Evolutionary conservation across 2,113 vertebrate genomes (phyloP), one percentile per base, ranked within the genome.

Genomic region (Salvelinus fontinalis): DNA sequence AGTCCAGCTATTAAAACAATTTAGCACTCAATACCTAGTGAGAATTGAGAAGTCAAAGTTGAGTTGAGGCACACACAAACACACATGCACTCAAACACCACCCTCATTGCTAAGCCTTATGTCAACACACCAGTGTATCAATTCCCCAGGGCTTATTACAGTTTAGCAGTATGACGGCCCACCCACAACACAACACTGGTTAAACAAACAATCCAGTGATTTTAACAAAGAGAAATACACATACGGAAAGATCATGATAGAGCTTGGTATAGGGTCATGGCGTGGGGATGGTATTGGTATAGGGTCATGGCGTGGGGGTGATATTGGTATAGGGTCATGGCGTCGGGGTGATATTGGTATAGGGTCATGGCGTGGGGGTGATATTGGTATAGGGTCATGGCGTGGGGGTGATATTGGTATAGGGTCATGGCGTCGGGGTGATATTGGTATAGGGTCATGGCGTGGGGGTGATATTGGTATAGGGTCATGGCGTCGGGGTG

Each of bases 71-170:
- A 31, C 67, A 67, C 66, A 68, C 66, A 68, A 39, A 68, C 20
- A 68, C 27, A 68, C 66, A 68, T 2, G 14, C 14, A 39, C 18
- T 26, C 9, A 66, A 67, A 67, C 31, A 39, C 16, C 11, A 34
- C 31, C 65, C 27, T 67, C 16, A 67, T 29, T 29, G 27, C 65
- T 6, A 67, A 31, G 65, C 27, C 65, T 29, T 31, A 27, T 67
- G 27, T 67, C 65, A 31, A 67, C 65, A 26, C 65, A 67, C 65
- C 65, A 67, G 65, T 18, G 54, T 57, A 57, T 20, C 54, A 67
- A 16, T 67, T 16, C 65, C 65, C 65, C 26, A 5, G 24, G 26
- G 26, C 13, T 67, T 67, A 67, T 67, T 67, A 67, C 65, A 67
- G 65, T 29, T 31, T 16, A 31, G 27, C 65, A 67, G 65, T 67